Evolutionary conservation across 53 echinoderm and acorn worm genomes (phyloP).

Genomic region (Holothuria scabra): DNA sequence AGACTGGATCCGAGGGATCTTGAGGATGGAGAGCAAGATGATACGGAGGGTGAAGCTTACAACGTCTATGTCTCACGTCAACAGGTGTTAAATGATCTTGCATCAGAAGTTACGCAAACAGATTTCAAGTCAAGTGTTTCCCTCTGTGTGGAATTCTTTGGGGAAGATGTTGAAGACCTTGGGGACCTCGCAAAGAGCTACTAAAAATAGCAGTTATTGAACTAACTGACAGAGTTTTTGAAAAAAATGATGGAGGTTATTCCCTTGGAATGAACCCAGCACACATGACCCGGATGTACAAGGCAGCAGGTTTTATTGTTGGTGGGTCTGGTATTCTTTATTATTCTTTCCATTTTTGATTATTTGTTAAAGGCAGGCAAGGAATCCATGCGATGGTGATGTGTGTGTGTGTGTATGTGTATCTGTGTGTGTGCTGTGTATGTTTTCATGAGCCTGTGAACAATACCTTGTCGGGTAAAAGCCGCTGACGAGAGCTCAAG

Average conservation of each 20-base stretch:
- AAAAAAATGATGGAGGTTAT: background rate
- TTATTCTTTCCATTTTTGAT: no score
- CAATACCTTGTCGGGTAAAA: no score
- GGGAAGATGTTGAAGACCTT: conserved; percentile 1
- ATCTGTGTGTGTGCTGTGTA: no score
- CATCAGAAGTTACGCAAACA: background rate
- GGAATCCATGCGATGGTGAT: no score
- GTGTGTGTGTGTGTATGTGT: no score
- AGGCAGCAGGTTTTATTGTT: background rate
- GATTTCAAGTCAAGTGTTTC: background rate
- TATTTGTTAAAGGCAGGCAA: no score
- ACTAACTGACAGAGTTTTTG: background rate
- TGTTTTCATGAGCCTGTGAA: no score
- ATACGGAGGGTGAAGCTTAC: background rate
- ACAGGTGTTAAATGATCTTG: background rate
- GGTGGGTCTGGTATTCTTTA: background rate
- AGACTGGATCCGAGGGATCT: background rate
- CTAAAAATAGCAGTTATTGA: background rate
- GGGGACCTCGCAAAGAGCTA: background rate
- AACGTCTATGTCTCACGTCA: background rate
- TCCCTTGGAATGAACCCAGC: background rate
- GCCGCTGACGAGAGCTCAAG: no score
- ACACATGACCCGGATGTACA: conserved; percentile 1
- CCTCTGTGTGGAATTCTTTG: conserved; percentile 11
- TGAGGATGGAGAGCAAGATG: background rate